Evolutionary conservation across 2,113 vertebrate species (phyloP), one percentile per base, ranked within the genome.

Genomic region (Phaethornis superciliosus): DNA sequence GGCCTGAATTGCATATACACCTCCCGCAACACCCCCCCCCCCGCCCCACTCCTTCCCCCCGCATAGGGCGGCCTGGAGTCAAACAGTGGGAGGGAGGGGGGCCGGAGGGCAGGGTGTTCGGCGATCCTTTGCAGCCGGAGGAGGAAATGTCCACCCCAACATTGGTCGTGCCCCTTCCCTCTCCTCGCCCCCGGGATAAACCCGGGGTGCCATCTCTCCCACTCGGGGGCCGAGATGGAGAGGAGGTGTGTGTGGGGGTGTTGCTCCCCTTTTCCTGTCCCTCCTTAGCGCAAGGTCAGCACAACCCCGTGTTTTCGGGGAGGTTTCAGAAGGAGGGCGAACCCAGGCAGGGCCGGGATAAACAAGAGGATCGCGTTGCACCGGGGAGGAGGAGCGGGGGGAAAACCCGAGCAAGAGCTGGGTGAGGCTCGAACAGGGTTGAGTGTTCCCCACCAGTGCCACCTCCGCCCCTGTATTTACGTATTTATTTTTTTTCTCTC

Each of bases 281-380:
- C 18, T 51, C 23, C 24, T 16, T 28, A 47, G 35, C 16, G 17
- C 49, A 28, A 9, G 42, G 24, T 28, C 35, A 5, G 55, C 83
- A 12, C 28, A 35, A n/a, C 5, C n/a, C 63, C 10, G 23, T 19
- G 54, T 35, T 67, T 63, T 33, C 54, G 68, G 28, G 51, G 63
- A 68, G 47, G 11, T 60, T 83, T 86, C 22, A 8, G 77, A 40
- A n/a, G 9, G 33, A 80, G 62, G 63, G 59, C 78, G 55, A 84
- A 58, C 37, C 37, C 86, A 49, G 62, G 81, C 58, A 49, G 81
- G 32, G 68, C 47, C 71, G 81, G 74, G 64, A 84, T 89, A 80
- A 93, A 91, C 93, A 93, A 90, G 72, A 30, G 72, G 85, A 87
- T 83, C 88, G 85, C 69, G 59, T 93, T 90, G 87, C 76, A 70